These are phyloP conservation scores for Porites evermanni DNA, from an alignment of 92 coral and sea anemone species.

Conservation along the genomic window DNA sequence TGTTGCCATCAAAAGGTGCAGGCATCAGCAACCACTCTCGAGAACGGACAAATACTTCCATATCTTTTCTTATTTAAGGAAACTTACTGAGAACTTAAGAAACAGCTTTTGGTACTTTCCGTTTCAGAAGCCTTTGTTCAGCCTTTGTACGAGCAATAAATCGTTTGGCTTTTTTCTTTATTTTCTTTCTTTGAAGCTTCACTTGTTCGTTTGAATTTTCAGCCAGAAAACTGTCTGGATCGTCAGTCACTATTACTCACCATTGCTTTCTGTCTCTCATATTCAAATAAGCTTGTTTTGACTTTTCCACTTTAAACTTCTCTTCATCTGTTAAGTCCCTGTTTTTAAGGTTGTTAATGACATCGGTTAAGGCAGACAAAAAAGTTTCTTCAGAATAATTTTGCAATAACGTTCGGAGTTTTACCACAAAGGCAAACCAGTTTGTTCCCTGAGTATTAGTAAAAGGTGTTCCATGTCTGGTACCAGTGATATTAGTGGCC, in stretches of 20 bases:
- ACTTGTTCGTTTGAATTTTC: conserved; percentile 14
- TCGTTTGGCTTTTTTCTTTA: conserved; percentile 14
- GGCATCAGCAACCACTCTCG: conserved; percentile 24
- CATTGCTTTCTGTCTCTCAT: conserved; percentile 25
- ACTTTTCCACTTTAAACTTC: background rate
- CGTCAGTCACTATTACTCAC: conserved; percentile 23
- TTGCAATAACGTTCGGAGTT: background rate
- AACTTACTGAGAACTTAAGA: conserved; percentile 32
- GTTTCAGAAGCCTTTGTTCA: conserved; percentile 39
- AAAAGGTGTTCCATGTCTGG: background rate
- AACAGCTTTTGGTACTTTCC: conserved; percentile 37
- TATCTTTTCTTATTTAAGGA: conserved; percentile 10
- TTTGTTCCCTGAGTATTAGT: conserved; percentile 26
- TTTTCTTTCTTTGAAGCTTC: background rate
- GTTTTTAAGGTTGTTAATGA: background rate
- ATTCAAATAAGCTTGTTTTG: conserved; percentile 19
- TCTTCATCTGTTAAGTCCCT: background rate
- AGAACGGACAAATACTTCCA: background rate
- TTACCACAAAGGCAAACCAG: conserved; percentile 45
- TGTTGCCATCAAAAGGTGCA: conserved; percentile 47
- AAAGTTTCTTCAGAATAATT: conserved; percentile 10
- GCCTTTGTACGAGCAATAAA: background rate
- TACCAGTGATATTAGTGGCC: conserved; percentile 24
- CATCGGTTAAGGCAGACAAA: background rate
- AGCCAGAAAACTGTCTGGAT: background rate